Conservation (phyloP, 2,888 invertebrate genomes). For the Drosophila kambysellisi region DNA sequence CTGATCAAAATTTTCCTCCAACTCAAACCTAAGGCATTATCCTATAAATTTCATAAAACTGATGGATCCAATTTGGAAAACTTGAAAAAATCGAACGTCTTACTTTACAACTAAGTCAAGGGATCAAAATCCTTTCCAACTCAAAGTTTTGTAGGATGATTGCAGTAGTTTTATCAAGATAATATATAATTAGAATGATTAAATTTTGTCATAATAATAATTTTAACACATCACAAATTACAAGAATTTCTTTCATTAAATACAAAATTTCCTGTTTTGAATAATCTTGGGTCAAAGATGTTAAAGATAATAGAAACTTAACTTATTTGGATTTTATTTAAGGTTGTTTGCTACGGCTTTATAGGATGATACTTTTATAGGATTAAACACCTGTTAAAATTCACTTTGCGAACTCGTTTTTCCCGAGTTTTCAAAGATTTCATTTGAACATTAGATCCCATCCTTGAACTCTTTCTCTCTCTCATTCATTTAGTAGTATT, state of each 20-base stretch:
- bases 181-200: no score
- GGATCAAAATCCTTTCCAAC: fast-evolving
- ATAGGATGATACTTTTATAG: no score
- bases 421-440: neutral
- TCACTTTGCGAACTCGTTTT: neutral
- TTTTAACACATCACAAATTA: neutral
- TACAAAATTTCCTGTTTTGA: no score
- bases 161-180: neutral
- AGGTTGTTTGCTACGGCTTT: neutral
- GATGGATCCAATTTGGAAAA: neutral
- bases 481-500: neutral
- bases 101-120: neutral
- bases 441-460: neutral
- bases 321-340: neutral
- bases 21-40: neutral
- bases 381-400: neutral
- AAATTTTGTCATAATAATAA: neutral
- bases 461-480: no score
- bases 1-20: neutral
- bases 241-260: neutral
- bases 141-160: neutral
- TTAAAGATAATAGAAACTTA: neutral
- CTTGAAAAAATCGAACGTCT: neutral
- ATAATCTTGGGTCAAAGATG: neutral
- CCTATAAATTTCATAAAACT: neutral